These are phyloP conservation scores for Dilophus febrilis DNA, from an alignment of 2,888 invertebrate genomes.

Conservation along the genomic window DNA sequence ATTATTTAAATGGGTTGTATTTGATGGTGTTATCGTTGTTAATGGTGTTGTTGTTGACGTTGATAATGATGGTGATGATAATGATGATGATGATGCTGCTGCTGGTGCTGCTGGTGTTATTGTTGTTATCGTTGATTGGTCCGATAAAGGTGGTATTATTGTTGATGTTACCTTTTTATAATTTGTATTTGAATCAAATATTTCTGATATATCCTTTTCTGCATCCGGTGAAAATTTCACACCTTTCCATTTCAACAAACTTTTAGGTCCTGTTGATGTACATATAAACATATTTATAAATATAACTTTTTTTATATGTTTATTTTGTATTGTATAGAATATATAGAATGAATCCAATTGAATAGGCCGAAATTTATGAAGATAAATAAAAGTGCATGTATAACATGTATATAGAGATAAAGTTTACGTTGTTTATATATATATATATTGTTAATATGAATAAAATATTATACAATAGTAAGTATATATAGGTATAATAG, in stretches of 20 bases:
- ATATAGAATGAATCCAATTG: no score
- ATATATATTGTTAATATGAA: no score
- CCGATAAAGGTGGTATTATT: not conserved
- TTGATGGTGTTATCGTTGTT: slow-evolving; percentile 2
- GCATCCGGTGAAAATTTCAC: slow-evolving; percentile 48
- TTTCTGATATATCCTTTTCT: slow-evolving; percentile 4
- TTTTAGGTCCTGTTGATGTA: slow-evolving; percentile 9
- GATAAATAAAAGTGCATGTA: no score
- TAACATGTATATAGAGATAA: no score
- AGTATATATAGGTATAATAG: no score
- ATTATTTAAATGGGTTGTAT: slow-evolving; percentile 9
- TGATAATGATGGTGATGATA: not conserved
- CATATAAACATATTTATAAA: no score
- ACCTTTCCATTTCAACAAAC: slow-evolving; percentile 50
- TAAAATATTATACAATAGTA: no score
- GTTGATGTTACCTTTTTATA: not conserved
- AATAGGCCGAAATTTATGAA: no score
- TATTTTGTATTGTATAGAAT: no score
- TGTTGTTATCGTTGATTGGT: slow-evolving; percentile 1
- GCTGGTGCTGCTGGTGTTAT: slow-evolving; percentile 2
- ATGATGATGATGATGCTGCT: not conserved
- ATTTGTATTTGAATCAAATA: not conserved
- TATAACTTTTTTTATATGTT: no score
- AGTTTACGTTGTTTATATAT: no score
- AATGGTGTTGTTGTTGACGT: slow-evolving; percentile 1